Percentiles rank a stretch among this genome's conserved stretches.
Conservation (phyloP, 2,888 invertebrate species). For the Abrostola triplasia region DNA sequence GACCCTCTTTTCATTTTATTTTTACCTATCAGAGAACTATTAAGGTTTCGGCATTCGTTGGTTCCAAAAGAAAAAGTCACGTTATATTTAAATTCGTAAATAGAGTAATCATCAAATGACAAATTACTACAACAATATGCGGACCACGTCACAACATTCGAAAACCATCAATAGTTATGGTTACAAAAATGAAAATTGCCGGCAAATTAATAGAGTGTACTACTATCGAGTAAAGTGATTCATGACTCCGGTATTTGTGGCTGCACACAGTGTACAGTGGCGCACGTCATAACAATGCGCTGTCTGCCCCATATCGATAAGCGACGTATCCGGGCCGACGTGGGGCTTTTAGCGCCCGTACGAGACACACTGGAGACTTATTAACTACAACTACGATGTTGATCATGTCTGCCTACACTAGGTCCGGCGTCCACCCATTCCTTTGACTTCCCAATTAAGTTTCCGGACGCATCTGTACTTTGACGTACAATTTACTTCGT, state of each 20-base stretch:
- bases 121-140: too few relatives aligned
- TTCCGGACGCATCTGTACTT: too few relatives aligned
- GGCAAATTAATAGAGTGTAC: neutral
- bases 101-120: too few relatives aligned
- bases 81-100: too few relatives aligned
- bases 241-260: conserved; percentile 28
- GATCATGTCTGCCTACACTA: neutral
- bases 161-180: neutral
- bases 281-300: conserved; percentile 58
- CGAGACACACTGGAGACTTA: conserved; percentile 14
- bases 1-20: too few relatives aligned
- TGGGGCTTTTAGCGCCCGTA: conserved; percentile 39
- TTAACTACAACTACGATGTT: conserved; percentile 11
- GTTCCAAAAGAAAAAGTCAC: too few relatives aligned
- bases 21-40: too few relatives aligned
- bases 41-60: too few relatives aligned
- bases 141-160: too few relatives aligned
- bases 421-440: too few relatives aligned
- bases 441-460: neutral
- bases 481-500: too few relatives aligned
- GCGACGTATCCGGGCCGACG: conserved; percentile 44
- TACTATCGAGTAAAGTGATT: conserved; percentile 14
- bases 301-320: conserved; percentile 73
- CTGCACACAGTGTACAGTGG: conserved; percentile 14
- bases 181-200: conserved; percentile 10